Percentiles rank a stretch among this genome's conserved stretches.
phyloP scores from a whole-genome alignment of 2,797 vertebrate genomes.

The Pteronotus mesoamericanus region DNA sequence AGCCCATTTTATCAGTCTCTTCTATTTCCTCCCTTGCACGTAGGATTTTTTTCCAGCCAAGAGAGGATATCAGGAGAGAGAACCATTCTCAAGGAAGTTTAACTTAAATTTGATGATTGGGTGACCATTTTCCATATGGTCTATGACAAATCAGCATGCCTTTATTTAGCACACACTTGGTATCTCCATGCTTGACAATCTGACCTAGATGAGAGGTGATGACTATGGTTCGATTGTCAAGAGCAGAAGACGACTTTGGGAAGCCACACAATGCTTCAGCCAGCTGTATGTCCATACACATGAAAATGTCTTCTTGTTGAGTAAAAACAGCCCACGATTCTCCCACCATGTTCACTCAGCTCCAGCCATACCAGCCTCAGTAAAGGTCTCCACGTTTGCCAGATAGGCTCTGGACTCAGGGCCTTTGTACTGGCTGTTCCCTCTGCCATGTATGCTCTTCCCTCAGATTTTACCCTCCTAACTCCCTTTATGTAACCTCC shows the following conservation, averaged over 20 bases:
- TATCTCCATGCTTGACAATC: background rate
- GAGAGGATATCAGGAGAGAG: background rate
- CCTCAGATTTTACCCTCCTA: background rate
- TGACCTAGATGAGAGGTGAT: background rate
- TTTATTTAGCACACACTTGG: background rate
- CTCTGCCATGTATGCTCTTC: background rate
- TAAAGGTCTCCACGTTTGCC: background rate
- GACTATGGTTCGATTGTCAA: background rate
- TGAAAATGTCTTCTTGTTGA: background rate
- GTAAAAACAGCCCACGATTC: background rate
- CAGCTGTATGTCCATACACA: background rate
- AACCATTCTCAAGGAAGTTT: background rate
- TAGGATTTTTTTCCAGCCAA: background rate
- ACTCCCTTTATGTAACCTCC: background rate
- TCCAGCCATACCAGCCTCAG: background rate
- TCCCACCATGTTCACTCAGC: background rate
- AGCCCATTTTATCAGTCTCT: background rate
- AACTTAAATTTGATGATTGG: background rate
- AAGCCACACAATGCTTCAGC: background rate
- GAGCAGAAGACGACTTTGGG: background rate
- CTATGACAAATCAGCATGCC: background rate
- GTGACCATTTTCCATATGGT: background rate
- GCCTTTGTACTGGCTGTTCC: background rate
- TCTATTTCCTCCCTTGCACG: background rate
- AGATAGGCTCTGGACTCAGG: background rate